Evolutionary conservation across 2,797 vertebrate genomes (phyloP), one percentile per base, ranked within the genome.

Genomic region (Amphiprion clarkii): DNA sequence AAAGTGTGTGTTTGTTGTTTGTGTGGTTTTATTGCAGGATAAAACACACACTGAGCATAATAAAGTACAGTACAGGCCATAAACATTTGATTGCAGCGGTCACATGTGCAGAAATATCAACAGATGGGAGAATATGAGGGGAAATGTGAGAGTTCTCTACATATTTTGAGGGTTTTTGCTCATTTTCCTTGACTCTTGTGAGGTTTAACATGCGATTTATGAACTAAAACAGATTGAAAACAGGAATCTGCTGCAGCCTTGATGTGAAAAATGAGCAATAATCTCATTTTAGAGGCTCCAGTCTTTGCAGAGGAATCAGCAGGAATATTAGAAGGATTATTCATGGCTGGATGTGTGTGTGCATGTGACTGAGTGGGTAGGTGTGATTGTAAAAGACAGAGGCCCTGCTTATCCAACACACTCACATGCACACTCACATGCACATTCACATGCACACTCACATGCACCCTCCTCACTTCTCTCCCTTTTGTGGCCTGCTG

Each of bases 301-400:
- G 31, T 33, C 14, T 44, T 16, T 44, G 33, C 21, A 40, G 65
- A 65, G 8, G 6, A 31, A 68, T 25, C 69, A 60, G 44, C n/a
- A 64, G 49, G 31, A 67, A 63, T 71, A 66, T 74, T 71, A 31
- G 63, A 61, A 46, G 36, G 77, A 85, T 81, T 86, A 73, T 76
- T 85, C 71, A 73, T 19, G 55, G n/a, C 44, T 46, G 44, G 16
- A 17, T 79, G 80, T 23, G 74, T 76, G 73, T 76, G 71, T 64
- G 74, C 77, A 77, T 88, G 85, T 84, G 84, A 84, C 71, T 84
- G 88, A 81, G 88, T 92, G 88, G 82, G 89, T 76, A 74, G 84
- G 90, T 88, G 90, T 73, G 83, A 84, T 85, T 87, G 84, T 87
- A 76, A 84, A 81, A 85, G 57, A 84, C 79, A 85, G 79, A 85